A percentile compares a stretch with the other conserved stretches of the same genome.
Conservation (phyloP, 2,113 vertebrate genomes). For the Leucosticte australis region DNA sequence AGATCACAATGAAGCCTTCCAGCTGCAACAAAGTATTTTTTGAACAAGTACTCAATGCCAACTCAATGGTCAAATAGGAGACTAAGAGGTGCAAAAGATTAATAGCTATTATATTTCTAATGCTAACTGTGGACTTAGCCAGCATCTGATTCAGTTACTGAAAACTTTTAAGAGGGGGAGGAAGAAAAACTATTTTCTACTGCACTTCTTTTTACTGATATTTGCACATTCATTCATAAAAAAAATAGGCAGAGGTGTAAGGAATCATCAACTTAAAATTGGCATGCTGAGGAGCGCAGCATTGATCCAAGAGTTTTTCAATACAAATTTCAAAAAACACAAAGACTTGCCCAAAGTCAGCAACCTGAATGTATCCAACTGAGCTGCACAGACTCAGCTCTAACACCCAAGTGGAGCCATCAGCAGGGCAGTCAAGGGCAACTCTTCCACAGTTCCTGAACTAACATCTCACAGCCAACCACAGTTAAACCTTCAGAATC, state of each 20-base stretch:
- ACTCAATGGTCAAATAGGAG: background rate
- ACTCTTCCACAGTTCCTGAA: background rate
- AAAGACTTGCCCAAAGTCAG: background rate
- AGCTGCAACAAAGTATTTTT: background rate
- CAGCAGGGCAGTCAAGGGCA: background rate
- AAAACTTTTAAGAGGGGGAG: background rate
- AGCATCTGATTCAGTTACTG: background rate
- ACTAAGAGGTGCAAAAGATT: background rate
- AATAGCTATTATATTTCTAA: background rate
- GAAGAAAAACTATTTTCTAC: background rate
- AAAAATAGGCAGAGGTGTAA: background rate
- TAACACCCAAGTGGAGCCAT: background rate
- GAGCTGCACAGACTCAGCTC: rapidly evolving
- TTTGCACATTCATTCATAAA: background rate
- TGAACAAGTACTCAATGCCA: background rate
- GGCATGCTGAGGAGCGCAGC: background rate
- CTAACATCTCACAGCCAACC: background rate
- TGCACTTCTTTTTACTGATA: background rate
- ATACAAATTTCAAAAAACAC: background rate
- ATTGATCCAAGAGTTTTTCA: background rate
- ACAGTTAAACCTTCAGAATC: background rate
- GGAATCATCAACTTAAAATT: background rate
- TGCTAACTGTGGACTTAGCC: background rate
- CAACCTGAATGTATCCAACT: background rate
- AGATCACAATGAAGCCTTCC: background rate